phyloP scores from a whole-genome alignment of 2,888 invertebrate species.

The Hyles lineata region DNA sequence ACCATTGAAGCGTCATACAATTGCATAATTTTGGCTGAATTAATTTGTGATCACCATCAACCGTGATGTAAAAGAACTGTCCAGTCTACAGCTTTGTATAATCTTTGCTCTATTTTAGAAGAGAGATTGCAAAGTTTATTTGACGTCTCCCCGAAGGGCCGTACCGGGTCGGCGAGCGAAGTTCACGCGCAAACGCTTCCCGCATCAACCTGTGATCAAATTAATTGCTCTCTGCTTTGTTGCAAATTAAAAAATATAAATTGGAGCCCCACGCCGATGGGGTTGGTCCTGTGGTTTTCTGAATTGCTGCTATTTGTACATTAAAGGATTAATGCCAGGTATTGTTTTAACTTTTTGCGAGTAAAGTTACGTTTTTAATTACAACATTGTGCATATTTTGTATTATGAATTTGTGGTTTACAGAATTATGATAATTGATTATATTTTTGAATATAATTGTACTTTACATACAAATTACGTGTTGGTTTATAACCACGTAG shows the following conservation, averaged over 20 bases:
- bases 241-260: slow-evolving; percentile 28
- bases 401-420: not conserved
- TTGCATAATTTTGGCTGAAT: too few species aligned
- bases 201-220: slow-evolving; percentile 59
- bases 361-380: slow-evolving; percentile 7
- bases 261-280: slow-evolving; percentile 1
- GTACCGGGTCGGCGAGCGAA: slow-evolving; percentile 49
- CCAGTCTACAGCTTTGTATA: not conserved
- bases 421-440: not conserved
- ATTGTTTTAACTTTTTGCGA: slow-evolving; percentile 10
- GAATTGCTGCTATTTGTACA: slow-evolving; percentile 19
- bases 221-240: slow-evolving; percentile 56
- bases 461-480: not conserved
- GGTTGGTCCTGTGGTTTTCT: slow-evolving; percentile 8
- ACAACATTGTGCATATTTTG: not conserved
- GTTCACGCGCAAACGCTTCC: slow-evolving; percentile 63
- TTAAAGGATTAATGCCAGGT: slow-evolving; percentile 14
- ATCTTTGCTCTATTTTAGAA: slow-evolving; percentile 44
- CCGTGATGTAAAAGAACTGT: not conserved
- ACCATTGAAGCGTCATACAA: too few species aligned
- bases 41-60: too few species aligned
- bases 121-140: slow-evolving; percentile 66
- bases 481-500: not conserved
- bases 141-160: slow-evolving; percentile 62
- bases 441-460: not conserved